Conservation (phyloP, 1,140 invertebrate species). For the Zophobas atratus region DNA sequence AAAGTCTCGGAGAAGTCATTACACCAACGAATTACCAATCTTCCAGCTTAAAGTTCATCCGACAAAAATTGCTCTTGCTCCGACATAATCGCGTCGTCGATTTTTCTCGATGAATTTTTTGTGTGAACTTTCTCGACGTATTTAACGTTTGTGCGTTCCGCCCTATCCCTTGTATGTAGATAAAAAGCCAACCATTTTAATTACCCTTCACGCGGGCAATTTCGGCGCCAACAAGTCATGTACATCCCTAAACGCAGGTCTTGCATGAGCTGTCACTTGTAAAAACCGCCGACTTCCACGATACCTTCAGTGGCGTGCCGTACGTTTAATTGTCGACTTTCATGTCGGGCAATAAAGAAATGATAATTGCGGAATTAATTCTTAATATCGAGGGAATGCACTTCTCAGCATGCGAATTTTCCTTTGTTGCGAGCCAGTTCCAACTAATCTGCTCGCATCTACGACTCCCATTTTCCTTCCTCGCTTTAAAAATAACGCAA, state of each 20-base stretch:
- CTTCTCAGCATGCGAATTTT: constrained; percentile 14
- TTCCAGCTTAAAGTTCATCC: too few species aligned
- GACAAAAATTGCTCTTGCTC: too few species aligned
- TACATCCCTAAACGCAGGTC: not conserved
- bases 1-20: not conserved
- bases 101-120: too few species aligned
- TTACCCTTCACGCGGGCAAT: not conserved
- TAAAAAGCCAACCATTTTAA: too few species aligned
- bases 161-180: too few species aligned
- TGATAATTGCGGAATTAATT: constrained; percentile 34
- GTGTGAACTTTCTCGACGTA: not conserved
- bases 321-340: constrained; percentile 25
- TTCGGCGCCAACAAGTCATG: not conserved
- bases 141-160: not conserved
- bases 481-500: constrained; percentile 6
- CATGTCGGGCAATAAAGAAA: constrained; percentile 26
- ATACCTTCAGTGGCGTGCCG: constrained; percentile 19
- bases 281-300: constrained; percentile 1
- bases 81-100: too few species aligned
- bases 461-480: not conserved
- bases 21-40: constrained; percentile 1
- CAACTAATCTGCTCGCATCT: not conserved
- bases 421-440: not conserved
- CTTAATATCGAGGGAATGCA: constrained; percentile 24
- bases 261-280: constrained; percentile 24